Percentiles rank a stretch among this genome's conserved stretches.
These are phyloP conservation scores for Ceuthmochares aereus DNA, from an alignment of 2,113 vertebrate genomes.

Conservation along the genomic window DNA sequence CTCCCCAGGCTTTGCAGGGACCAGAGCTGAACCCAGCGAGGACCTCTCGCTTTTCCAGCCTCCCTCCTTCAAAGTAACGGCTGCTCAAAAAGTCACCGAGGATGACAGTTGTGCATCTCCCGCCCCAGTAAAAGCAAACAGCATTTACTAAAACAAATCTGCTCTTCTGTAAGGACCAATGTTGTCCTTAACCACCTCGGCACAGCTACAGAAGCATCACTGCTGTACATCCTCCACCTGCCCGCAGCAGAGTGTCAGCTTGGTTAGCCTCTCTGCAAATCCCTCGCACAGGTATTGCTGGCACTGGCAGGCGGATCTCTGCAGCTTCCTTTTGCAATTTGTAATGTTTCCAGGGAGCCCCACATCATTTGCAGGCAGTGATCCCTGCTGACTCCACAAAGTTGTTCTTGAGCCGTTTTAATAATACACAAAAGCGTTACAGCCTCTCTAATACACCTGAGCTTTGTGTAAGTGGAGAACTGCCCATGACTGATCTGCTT, in stretches of 20 bases:
- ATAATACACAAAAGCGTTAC: neutral
- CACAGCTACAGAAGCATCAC: neutral
- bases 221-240: neutral
- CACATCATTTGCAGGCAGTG: neutral
- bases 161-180: neutral
- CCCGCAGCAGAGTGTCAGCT: neutral
- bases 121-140: neutral
- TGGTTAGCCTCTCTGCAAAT: neutral
- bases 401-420: neutral
- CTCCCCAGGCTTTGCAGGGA: neutral
- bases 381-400: neutral
- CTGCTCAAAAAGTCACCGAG: neutral
- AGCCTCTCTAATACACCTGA: neutral
- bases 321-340: neutral
- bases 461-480: neutral
- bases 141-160: neutral
- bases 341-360: neutral
- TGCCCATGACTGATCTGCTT: neutral
- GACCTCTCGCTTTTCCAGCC: neutral
- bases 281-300: neutral
- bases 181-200: neutral
- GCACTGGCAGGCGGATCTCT: neutral
- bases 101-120: accelerated
- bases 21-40: neutral
- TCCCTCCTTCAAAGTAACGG: neutral